phyloP scores from a whole-genome alignment of 2,888 invertebrate genomes.

The Himalopsyche kuldschensis region DNA sequence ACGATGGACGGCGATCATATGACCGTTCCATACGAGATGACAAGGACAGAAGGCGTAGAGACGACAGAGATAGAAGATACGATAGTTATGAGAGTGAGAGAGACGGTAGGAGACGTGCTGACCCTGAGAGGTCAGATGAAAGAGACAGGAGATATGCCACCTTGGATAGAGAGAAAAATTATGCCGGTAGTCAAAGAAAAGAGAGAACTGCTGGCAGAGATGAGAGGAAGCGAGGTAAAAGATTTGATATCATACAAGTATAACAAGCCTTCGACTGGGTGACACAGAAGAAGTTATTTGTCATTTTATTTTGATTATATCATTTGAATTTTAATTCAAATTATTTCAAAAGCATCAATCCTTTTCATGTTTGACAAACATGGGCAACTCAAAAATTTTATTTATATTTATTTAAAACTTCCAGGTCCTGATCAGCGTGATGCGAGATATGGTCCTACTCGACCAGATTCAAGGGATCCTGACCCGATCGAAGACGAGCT shows the following conservation, averaged over 20 bases:
- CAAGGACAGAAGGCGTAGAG: constrained; percentile 48
- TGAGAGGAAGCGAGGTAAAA: constrained; percentile 43
- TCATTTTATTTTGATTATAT: no score
- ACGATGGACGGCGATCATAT: constrained; percentile 42
- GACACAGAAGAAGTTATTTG: neutral
- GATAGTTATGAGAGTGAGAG: constrained; percentile 43
- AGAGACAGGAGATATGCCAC: constrained; percentile 43
- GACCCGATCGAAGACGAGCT: constrained; percentile 48
- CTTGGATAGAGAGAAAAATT: constrained; percentile 49
- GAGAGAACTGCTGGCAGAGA: constrained; percentile 39
- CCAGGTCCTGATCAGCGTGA: constrained; percentile 41
- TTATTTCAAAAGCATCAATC: no score
- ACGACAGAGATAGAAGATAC: constrained; percentile 38
- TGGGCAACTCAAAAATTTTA: no score
- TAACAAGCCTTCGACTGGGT: neutral
- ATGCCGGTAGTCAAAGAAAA: constrained; percentile 42
- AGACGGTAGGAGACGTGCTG: constrained; percentile 45
- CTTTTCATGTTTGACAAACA: no score
- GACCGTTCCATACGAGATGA: constrained; percentile 43
- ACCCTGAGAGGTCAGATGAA: constrained; percentile 48
- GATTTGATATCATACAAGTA: neutral
- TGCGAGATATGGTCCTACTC: constrained; percentile 46
- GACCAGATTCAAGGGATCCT: constrained; percentile 51
- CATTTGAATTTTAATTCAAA: no score
- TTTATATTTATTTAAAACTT: no score